A percentile compares a stretch with the other conserved stretches of the same genome.
Conservation (phyloP, 2,797 vertebrate genomes). For the Acipenser ruthenus region DNA sequence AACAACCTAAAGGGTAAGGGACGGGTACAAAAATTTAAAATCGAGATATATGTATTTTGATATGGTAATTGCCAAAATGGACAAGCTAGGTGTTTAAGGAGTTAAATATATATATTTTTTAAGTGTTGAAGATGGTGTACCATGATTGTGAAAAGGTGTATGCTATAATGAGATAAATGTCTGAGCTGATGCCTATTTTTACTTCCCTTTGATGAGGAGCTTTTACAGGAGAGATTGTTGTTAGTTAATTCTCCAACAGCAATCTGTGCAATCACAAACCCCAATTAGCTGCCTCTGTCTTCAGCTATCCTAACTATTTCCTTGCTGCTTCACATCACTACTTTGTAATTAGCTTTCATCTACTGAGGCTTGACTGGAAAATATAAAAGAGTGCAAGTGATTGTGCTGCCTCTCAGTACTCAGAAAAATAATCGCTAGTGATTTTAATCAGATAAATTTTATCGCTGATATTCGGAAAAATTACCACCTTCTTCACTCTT, state of each 20-base stretch:
- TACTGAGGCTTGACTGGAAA: constrained; percentile 75
- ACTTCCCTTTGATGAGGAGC: constrained; percentile 84
- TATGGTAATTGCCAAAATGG: neutral
- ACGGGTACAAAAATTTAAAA: neutral
- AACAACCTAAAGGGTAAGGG: no score
- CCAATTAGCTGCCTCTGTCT: constrained; percentile 93
- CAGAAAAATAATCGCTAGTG: constrained; percentile 85
- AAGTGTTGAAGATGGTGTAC: constrained; percentile 56
- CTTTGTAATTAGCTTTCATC: constrained; percentile 98
- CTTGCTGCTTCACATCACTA: constrained; percentile 80
- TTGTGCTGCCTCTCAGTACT: constrained; percentile 81
- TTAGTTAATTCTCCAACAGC: constrained; percentile 95
- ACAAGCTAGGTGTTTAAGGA: neutral
- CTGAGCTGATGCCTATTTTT: constrained; percentile 78
- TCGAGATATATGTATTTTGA: neutral
- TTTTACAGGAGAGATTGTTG: constrained; percentile 85
- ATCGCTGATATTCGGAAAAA: constrained; percentile 82
- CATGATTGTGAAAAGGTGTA: constrained; percentile 66
- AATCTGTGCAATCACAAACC: constrained; percentile 98
- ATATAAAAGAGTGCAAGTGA: constrained; percentile 89
- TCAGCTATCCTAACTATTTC: constrained; percentile 80
- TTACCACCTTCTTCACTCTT: neutral
- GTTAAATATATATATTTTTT: neutral
- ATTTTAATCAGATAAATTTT: constrained; percentile 98
- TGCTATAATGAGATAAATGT: constrained; percentile 83